A percentile compares a stretch with the other conserved stretches of the same genome.
These are phyloP conservation scores for Ondatra zibethicus DNA, from an alignment of 2,113 vertebrate genomes.

Conservation along the genomic window DNA sequence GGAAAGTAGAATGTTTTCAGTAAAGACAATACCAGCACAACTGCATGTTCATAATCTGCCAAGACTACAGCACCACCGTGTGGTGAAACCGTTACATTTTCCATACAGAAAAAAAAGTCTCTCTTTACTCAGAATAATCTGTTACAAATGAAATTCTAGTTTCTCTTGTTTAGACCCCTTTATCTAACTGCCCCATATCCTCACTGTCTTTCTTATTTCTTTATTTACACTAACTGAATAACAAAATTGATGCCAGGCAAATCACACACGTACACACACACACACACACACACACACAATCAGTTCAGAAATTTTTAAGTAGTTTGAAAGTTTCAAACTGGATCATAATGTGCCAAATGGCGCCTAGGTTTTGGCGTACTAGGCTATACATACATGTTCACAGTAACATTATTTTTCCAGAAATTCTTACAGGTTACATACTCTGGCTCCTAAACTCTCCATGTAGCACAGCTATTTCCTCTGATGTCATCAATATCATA, in stretches of 20 bases:
- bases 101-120: slow-evolving; percentile 20
- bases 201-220: background rate
- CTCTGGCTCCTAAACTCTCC: background rate
- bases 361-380: background rate
- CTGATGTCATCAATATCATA: background rate
- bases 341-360: background rate
- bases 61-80: slow-evolving; percentile 75
- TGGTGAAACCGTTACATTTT: slow-evolving; percentile 68
- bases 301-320: background rate
- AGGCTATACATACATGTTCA: background rate
- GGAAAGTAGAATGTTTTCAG: slow-evolving; percentile 13
- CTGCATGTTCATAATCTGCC: background rate
- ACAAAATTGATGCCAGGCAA: slow-evolving; percentile 1
- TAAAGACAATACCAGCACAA: background rate
- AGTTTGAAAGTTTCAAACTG: slow-evolving; percentile 9
- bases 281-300: background rate
- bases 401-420: background rate
- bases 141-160: slow-evolving; percentile 26
- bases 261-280: background rate
- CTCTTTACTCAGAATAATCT: background rate
- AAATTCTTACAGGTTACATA: background rate
- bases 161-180: background rate
- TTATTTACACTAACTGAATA: background rate
- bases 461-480: background rate
- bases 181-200: background rate